Evolutionary conservation across 2,888 invertebrate species (phyloP).

Genomic region (Drosophila nigricruria): DNA sequence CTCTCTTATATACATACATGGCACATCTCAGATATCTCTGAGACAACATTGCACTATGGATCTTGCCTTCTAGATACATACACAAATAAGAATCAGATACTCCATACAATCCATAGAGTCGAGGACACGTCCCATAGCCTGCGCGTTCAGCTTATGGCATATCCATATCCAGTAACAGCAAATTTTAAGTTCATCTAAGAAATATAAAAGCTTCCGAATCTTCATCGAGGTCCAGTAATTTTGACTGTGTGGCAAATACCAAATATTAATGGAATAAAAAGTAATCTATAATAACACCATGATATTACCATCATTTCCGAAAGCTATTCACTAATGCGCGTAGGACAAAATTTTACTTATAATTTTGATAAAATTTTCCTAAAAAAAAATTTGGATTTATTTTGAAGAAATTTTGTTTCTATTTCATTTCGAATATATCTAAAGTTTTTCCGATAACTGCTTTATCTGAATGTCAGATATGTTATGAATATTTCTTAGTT

Average conservation of each 20-base stretch:
- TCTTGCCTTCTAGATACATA: not conserved
- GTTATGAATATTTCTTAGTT: no score
- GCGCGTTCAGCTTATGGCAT: not conserved
- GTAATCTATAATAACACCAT: not conserved
- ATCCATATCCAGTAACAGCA: not conserved
- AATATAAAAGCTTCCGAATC: conserved; percentile 24
- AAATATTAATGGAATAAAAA: not conserved
- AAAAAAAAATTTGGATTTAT: not conserved
- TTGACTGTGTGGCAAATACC: not conserved
- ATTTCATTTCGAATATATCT: no score
- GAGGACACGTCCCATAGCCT: conserved; percentile 28
- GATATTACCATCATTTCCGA: not conserved
- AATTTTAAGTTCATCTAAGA: conserved; percentile 28
- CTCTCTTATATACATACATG: no score
- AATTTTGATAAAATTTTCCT: not conserved
- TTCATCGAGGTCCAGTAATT: conserved; percentile 19
- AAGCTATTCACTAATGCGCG: not conserved
- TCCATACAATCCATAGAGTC: conserved; percentile 5
- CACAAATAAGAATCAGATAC: not conserved
- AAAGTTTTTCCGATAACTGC: no score
- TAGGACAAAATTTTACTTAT: not conserved
- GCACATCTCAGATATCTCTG: no score
- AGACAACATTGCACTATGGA: no score
- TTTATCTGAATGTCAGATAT: no score
- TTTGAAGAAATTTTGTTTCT: not conserved